A percentile compares a stretch with the other conserved stretches of the same genome.
Evolutionary conservation across 1,140 invertebrate species (phyloP).

Genomic region (Apis cerana): DNA sequence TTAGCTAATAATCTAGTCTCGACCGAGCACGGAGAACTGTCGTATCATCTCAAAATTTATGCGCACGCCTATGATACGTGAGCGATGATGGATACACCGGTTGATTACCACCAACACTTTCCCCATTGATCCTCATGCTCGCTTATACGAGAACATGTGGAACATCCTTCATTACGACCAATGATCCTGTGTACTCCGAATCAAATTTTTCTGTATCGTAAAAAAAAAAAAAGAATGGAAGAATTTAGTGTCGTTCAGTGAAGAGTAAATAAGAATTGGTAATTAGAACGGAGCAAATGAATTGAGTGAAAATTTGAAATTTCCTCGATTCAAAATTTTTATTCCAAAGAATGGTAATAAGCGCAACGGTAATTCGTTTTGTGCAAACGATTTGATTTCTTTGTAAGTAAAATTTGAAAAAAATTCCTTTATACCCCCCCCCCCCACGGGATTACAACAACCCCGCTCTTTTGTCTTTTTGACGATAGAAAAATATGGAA

Average conservation of each 20-base stretch:
- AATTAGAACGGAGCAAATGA: too few species aligned
- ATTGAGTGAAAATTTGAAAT: neutral
- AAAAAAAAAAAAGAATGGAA: too few species aligned
- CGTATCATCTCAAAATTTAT: conserved; percentile 30
- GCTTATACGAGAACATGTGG: too few species aligned
- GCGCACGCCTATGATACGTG: neutral
- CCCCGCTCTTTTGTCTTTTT: neutral
- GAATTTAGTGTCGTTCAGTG: too few species aligned
- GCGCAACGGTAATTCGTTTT: too few species aligned
- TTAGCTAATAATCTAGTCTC: conserved; percentile 41
- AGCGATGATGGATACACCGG: conserved; percentile 10
- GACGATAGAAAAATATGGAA: neutral
- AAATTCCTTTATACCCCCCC: neutral
- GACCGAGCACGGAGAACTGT: neutral
- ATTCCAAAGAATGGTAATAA: too few species aligned
- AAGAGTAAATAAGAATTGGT: too few species aligned
- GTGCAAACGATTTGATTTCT: neutral
- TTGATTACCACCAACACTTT: neutral
- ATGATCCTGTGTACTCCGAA: neutral
- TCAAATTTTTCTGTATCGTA: too few species aligned
- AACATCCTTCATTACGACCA: neutral
- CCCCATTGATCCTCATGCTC: neutral
- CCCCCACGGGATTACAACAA: neutral
- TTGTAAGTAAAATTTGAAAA: neutral
- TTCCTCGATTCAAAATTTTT: neutral